Conservation (phyloP, 2,797 vertebrate genomes). For the Hippopotamyrus pictus region DNA sequence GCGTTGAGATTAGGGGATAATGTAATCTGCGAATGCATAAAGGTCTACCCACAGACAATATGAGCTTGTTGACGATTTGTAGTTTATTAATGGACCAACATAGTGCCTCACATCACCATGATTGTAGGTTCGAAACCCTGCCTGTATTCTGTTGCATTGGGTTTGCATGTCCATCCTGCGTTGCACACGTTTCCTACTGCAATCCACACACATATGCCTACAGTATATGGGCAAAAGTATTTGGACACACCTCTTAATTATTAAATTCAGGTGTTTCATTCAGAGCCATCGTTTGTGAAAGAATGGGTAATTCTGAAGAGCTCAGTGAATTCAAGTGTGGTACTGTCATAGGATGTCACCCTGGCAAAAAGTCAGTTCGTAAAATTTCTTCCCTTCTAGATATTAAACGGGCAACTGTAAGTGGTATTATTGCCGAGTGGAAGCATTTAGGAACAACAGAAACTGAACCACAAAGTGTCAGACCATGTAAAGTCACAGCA, state of each 20-base stretch:
- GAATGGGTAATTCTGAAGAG: not conserved
- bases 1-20: not conserved
- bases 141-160: not conserved
- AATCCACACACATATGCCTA: not conserved
- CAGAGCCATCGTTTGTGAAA: not conserved
- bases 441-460: not conserved
- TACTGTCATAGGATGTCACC: not conserved
- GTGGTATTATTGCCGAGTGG: not conserved
- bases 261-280: not conserved
- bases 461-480: not conserved
- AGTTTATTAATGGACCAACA: not conserved
- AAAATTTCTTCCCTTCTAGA: not conserved
- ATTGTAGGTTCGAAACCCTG: not conserved
- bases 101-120: not conserved
- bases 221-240: not conserved
- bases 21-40: not conserved
- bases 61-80: not conserved
- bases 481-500: not conserved
- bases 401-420: not conserved
- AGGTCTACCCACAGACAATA: not conserved
- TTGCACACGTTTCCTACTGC: not conserved
- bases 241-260: not conserved
- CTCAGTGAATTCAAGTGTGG: not conserved
- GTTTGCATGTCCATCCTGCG: not conserved
- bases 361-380: not conserved